Evolutionary conservation across 2,888 invertebrate species (phyloP).

Genomic region (Noctua fimbriata): DNA sequence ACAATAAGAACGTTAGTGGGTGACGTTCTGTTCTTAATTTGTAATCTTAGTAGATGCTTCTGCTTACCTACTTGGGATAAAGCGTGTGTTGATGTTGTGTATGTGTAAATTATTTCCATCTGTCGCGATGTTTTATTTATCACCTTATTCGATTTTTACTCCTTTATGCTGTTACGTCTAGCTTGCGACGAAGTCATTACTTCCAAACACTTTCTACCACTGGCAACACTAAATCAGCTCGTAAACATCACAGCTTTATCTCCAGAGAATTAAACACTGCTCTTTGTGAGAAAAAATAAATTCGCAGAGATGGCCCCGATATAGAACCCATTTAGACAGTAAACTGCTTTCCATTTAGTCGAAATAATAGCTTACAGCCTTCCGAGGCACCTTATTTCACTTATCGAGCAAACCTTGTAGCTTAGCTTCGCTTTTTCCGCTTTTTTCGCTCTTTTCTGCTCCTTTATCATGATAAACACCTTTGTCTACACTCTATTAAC

Average conservation of each 20-base stretch:
- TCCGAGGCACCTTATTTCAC: conserved; percentile 69
- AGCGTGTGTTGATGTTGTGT: neutral
- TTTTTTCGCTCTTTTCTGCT: conserved; percentile 49
- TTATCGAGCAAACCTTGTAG: conserved; percentile 64
- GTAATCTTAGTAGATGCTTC: neutral
- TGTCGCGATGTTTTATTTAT: neutral
- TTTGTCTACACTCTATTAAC: conserved; percentile 75
- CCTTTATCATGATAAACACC: conserved; percentile 75
- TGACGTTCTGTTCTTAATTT: neutral
- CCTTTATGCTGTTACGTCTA: neutral
- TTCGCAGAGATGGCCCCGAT: conserved; percentile 68
- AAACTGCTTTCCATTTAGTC: conserved; percentile 73
- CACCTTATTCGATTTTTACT: neutral
- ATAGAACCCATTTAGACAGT: conserved; percentile 69
- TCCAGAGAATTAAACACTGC: conserved; percentile 54
- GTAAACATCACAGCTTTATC: conserved; percentile 51
- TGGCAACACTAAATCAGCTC: conserved; percentile 32
- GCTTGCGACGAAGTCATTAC: neutral
- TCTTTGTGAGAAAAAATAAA: conserved; percentile 62
- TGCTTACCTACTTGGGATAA: neutral
- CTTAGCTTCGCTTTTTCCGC: conserved; percentile 50
- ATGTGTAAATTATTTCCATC: neutral
- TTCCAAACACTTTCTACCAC: conserved; percentile 12
- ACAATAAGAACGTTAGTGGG: neutral
- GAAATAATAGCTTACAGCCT: conserved; percentile 71